A percentile compares a stretch with the other conserved stretches of the same genome.
phyloP scores from a whole-genome alignment of 2,113 vertebrate genomes.

The Bambusicola thoracicus region DNA sequence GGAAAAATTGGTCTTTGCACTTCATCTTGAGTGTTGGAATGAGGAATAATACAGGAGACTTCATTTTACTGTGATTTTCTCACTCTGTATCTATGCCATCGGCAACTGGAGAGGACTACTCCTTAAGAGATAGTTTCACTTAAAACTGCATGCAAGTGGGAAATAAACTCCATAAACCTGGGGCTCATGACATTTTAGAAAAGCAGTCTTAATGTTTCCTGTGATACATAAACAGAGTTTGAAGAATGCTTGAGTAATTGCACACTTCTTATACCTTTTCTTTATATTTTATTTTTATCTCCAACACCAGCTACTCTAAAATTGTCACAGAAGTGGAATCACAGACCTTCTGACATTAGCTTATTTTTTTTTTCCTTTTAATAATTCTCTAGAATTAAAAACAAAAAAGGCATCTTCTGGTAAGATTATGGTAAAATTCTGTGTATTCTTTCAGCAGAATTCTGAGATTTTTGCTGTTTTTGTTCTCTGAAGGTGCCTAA shows the following conservation, averaged over 20 bases:
- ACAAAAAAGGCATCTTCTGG: not conserved
- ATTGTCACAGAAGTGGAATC: not conserved
- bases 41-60: not conserved
- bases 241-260: not conserved
- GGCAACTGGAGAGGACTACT: not conserved
- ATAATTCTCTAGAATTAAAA: not conserved
- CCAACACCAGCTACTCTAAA: not conserved
- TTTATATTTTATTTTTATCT: not conserved
- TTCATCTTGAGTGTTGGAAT: not conserved
- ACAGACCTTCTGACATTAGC: not conserved
- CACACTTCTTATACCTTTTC: not conserved
- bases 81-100: not conserved
- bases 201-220: not conserved
- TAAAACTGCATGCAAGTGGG: not conserved
- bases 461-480: not conserved
- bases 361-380: not conserved
- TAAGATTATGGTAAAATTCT: not conserved
- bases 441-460: rapidly evolving
- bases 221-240: not conserved
- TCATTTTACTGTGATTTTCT: not conserved
- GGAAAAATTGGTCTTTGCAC: not conserved
- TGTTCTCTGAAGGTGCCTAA: not conserved
- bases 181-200: not conserved
- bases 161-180: not conserved
- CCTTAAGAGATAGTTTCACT: not conserved